Evolutionary conservation across 1,140 invertebrate species (phyloP), one percentile per base, ranked within the genome.

Genomic region (Eueides isabella): DNA sequence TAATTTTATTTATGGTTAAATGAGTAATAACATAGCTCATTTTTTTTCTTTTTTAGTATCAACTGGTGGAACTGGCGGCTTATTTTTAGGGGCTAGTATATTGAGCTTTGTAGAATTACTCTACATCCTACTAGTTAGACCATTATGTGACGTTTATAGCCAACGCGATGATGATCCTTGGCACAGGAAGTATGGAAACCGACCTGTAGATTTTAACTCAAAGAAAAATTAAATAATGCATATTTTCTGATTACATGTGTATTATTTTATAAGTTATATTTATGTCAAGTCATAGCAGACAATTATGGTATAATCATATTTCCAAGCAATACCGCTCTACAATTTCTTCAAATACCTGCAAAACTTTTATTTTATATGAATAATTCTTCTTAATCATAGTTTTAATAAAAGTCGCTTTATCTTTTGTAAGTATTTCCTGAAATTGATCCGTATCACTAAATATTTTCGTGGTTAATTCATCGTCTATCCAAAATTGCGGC

Each of bases 1-100:
- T 19, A 19, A 19, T 44, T 44, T 44, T 44, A 0, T 44, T 44
- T 19, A 2, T 1, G 3, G 5, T 38, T 38, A 14, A 44, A 19
- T 2, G 41, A 19, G 1, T 44, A 44, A 44, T 9, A 6, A 44
- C n/a, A n/a, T n/a, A n/a, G n/a, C n/a, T n/a, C n/a, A n/a, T n/a
- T n/a, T n/a, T n/a, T n/a, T n/a, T n/a, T n/a, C n/a, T n/a, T 80
- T 83, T 87, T 67, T 80, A 96, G 95, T 96, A 5, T 95, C 95
- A 0, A 95, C 95, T 41, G 95, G 95, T 11, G 95, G 95, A 28
- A 94, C 95, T 3, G 94, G 94, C 11, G 95, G 95, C 0, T 81
- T 96, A 1, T 95, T 96, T 78, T 92, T 95, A 3, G 95, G 95
- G 5, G 95, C 95, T 1, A 95, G 95, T 77, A 82, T 96, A 2